Conservation (phyloP, 2,797 vertebrate genomes). For the Sebastes steindachneri region DNA sequence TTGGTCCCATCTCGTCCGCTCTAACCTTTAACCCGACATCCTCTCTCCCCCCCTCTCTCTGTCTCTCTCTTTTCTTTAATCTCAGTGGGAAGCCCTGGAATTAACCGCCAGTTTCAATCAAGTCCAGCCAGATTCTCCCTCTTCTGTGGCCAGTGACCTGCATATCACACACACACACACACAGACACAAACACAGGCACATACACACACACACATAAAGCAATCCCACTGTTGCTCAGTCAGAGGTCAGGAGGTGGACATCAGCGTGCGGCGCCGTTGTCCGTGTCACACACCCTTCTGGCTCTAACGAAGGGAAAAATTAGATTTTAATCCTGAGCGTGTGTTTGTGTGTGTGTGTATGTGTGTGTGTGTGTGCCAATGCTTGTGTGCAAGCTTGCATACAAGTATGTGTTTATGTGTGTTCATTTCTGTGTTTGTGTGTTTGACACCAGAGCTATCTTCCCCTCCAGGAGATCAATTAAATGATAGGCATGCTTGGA, state of each 20-base stretch:
- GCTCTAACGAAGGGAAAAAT: slow-evolving; percentile 52
- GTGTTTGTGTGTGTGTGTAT: neutral
- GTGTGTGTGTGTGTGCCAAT: neutral
- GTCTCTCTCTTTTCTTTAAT: slow-evolving; percentile 52
- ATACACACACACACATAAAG: slow-evolving; percentile 7
- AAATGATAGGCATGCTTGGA: slow-evolving; percentile 63
- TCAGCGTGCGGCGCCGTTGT: slow-evolving; percentile 18
- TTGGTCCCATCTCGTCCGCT: slow-evolving; percentile 30
- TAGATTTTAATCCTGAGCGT: slow-evolving; percentile 51
- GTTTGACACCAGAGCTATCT: slow-evolving; percentile 24
- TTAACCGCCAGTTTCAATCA: slow-evolving; percentile 82
- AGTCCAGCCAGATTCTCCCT: slow-evolving; percentile 74
- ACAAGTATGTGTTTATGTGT: slow-evolving; percentile 1
- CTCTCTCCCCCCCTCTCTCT: slow-evolving; percentile 15
- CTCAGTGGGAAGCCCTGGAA: slow-evolving; percentile 76
- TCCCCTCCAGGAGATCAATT: slow-evolving; percentile 65
- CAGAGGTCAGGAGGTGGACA: slow-evolving; percentile 57
- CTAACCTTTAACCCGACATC: slow-evolving; percentile 43
- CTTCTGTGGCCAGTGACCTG: slow-evolving; percentile 69
- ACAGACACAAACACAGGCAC: neutral
- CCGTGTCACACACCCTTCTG: slow-evolving; percentile 54
- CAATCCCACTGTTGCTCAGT: slow-evolving; percentile 42
- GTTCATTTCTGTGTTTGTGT: slow-evolving; percentile 1
- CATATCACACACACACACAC: slow-evolving; percentile 41
- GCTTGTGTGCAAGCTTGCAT: slow-evolving; percentile 1